These are phyloP conservation scores for Atopsyche davidsoni DNA, from an alignment of 1,140 invertebrate species.

Conservation along the genomic window DNA sequence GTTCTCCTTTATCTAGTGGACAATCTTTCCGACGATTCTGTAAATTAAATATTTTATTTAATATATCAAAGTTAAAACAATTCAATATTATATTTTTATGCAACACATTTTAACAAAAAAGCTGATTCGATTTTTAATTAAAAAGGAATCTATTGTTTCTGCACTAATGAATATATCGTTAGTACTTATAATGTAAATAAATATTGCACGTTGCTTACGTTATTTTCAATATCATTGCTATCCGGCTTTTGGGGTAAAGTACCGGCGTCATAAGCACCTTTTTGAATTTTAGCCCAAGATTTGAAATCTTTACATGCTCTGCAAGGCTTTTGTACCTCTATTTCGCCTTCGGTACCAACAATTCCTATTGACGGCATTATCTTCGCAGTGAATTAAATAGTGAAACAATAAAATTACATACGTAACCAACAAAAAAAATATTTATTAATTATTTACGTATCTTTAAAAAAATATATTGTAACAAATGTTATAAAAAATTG, in stretches of 20 bases:
- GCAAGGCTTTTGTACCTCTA: slow-evolving; percentile 45
- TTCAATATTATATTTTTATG: too few species aligned
- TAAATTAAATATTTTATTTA: slow-evolving; percentile 4
- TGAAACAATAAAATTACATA: too few species aligned
- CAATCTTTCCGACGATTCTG: slow-evolving; percentile 50
- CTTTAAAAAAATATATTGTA: too few species aligned
- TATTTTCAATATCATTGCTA: slow-evolving; percentile 6
- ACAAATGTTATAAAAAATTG: too few species aligned
- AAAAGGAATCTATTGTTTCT: too few species aligned
- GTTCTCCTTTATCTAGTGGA: slow-evolving; percentile 69
- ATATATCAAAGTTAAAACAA: slow-evolving; percentile 3
- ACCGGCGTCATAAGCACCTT: slow-evolving; percentile 41
- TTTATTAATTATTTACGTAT: too few species aligned
- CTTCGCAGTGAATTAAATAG: too few species aligned
- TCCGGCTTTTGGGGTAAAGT: slow-evolving; percentile 29
- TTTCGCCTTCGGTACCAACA: slow-evolving; percentile 27
- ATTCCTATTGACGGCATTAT: slow-evolving; percentile 23
- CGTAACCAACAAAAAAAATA: too few species aligned
- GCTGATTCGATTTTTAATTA: too few species aligned
- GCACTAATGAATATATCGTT: too few species aligned
- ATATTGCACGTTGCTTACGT: slow-evolving; percentile 15
- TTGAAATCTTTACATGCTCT: slow-evolving; percentile 69
- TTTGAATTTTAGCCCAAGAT: slow-evolving; percentile 62
- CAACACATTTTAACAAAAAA: too few species aligned
- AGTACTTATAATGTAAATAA: too few species aligned